Percentiles rank a stretch among this genome's conserved stretches.
Evolutionary conservation across 2,888 invertebrate genomes (phyloP).

Genomic region (Melanostoma scalare): DNA sequence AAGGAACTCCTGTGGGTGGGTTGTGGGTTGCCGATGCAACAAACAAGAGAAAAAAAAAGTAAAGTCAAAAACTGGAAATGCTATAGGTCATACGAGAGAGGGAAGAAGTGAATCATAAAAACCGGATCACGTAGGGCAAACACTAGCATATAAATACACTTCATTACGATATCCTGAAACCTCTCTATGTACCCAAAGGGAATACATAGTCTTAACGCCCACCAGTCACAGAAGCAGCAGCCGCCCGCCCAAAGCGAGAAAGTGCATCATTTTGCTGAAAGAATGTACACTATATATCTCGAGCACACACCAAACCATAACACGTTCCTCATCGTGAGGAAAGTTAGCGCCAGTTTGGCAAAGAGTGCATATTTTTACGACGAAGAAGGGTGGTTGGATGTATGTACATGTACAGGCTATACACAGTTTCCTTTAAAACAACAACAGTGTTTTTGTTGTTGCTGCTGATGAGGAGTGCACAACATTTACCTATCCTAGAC

Average conservation of each 20-base stretch:
- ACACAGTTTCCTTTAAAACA: conserved; percentile 13
- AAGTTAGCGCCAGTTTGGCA: conserved; percentile 67
- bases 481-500: conserved; percentile 49
- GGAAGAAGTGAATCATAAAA: conserved; percentile 64
- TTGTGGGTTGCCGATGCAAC: conserved; percentile 13
- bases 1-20: neutral
- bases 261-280: conserved; percentile 59
- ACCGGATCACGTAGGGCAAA: conserved; percentile 71
- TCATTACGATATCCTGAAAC: conserved; percentile 72
- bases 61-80: conserved; percentile 35
- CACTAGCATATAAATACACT: conserved; percentile 71
- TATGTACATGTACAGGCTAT: conserved; percentile 11
- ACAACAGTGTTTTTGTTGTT: conserved; percentile 1
- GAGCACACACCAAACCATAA: conserved; percentile 46
- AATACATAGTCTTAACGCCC: conserved; percentile 9
- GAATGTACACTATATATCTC: conserved; percentile 20
- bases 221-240: neutral
- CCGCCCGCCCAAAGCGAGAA: conserved; percentile 50
- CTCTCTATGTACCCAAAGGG: conserved; percentile 50
- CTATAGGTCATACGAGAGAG: conserved; percentile 45
- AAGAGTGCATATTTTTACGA: conserved; percentile 69
- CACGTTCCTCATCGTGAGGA: conserved; percentile 62
- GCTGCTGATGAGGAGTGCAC: conserved; percentile 7
- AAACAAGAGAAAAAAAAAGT: conserved; percentile 49
- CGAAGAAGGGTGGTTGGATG: conserved; percentile 36